Evolutionary conservation across 2,888 invertebrate species (phyloP).

Genomic region (Agrochola lychnidis): DNA sequence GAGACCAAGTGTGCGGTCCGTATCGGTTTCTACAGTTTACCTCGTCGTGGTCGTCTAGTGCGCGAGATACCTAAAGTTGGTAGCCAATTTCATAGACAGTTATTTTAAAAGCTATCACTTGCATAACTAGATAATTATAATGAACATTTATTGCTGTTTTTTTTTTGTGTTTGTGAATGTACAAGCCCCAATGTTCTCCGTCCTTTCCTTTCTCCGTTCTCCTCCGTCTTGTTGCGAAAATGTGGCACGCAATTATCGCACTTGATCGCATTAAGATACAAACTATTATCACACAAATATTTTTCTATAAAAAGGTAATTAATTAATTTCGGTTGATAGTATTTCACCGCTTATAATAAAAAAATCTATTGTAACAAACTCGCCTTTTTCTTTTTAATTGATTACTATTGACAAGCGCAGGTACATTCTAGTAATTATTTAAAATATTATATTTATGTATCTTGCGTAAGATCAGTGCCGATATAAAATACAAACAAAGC

Average conservation of each 20-base stretch:
- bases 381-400: neutral
- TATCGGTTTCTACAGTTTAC: no score
- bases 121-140: conserved; percentile 4
- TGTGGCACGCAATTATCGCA: conserved; percentile 1
- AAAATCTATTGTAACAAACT: neutral
- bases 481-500: conserved; percentile 55
- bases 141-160: conserved; percentile 27
- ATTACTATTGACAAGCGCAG: conserved; percentile 12
- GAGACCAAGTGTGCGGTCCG: no score
- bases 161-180: no score
- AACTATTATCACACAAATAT: conserved; percentile 13
- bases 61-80: no score
- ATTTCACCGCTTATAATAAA: neutral
- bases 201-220: no score
- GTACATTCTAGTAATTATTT: conserved; percentile 17
- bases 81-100: no score
- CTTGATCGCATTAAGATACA: neutral
- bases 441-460: neutral
- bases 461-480: conserved; percentile 43
- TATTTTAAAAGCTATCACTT: conserved; percentile 13
- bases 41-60: no score
- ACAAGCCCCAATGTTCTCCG: neutral
- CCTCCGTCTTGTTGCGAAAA: neutral
- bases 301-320: neutral
- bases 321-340: neutral